Evolutionary conservation across 2,113 vertebrate genomes (phyloP), one percentile per base, ranked within the genome.

Genomic region (Tetrax tetrax): DNA sequence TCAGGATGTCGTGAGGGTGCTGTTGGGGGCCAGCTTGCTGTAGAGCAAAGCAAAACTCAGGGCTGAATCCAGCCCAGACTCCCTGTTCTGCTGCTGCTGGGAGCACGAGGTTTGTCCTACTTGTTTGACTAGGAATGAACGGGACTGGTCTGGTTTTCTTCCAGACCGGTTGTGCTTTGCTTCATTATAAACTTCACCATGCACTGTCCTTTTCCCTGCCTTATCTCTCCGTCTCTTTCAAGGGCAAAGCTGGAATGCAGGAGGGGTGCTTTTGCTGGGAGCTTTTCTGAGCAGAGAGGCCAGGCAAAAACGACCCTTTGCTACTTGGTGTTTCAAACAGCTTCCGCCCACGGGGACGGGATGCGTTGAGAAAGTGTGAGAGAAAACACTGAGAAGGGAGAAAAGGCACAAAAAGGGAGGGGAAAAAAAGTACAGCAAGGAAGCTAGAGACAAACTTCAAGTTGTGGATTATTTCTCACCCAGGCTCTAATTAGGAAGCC

Each of bases 401-500:
- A 94, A 93, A 59, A 87, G 9, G 64, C 54, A 87, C 80, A 81
- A 72, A 83, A 82, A 57, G 20, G 90, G 61, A 69, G 72, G 56
- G 53, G 29, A 20, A 4, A 22, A 79, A 92, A 81, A 45, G 84
- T 83, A 88, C 53, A 61, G 83, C 83, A 59, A 80, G 78, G 85
- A 75, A 97, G 88, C 66, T 87, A 61, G 77, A 91, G 86, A 91
- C 95, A 94, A 95, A 93, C 64, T 93, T 96, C 77, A 57, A 83
- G 74, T 75, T 82, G 90, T 85, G 81, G 93, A 89, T 95, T 93
- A 61, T 95, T 95, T 97, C 96, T 96, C 95, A 95, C 89, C 77
- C 82, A 95, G 85, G 78, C 47, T 97, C 95, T 97, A 97, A 98
- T 97, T 96, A 96, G 91, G 94, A 96, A 96, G 95, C 79, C 90